Base-by-base conservation (phyloP, 1,140 invertebrate genomes). In the Drosophila pruinosa region DNA sequence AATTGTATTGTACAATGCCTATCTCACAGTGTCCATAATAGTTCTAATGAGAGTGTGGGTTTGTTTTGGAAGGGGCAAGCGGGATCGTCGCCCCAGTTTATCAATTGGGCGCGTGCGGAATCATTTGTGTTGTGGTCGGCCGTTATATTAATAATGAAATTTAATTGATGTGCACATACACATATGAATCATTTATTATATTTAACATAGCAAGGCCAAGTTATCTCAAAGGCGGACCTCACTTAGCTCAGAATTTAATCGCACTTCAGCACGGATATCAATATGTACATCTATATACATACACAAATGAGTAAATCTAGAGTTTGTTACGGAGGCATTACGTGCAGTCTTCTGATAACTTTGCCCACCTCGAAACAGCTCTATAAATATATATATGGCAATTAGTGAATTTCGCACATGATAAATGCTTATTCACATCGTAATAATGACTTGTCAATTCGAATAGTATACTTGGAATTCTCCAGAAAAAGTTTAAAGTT, bases 31-130 rank as follows among this genome's bases (percentile, higher is more conserved):
- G 12, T 4, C 21, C 10, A 24, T 12, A 12, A 21, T 45, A 22
- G 12, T 45, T 19, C 6, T 19, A 36, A 4, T 7, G 21, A 36
- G 48, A 36, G 48, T 52, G 28, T 21, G 8, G 8, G 10, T 28
- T 15, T 15, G 21, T 36, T 12, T 17, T 26, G 21, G 21, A 14
- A 17, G 34, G 22, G 22, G 21, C 26, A 39, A 7, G 26, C 28
- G 19, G 17, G 58, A 8, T 12, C 24, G 39, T 63, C 58, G 39
- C 21, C 15, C 28, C 4, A 45, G 28, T 47, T 69, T 21, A 47
- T 47, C 67, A 47, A 47, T 45, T 63, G 28, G 43, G 21, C 67
- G 67, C 58, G 48, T 54, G 58, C 26, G n/a, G 14, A 63, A 19
- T 2, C 12, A 8, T 36, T 34, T 34, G 31, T 10, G 31, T 38